phyloP scores from a whole-genome alignment of 2,797 vertebrate genomes.

The Silurus lanzhouensis region DNA sequence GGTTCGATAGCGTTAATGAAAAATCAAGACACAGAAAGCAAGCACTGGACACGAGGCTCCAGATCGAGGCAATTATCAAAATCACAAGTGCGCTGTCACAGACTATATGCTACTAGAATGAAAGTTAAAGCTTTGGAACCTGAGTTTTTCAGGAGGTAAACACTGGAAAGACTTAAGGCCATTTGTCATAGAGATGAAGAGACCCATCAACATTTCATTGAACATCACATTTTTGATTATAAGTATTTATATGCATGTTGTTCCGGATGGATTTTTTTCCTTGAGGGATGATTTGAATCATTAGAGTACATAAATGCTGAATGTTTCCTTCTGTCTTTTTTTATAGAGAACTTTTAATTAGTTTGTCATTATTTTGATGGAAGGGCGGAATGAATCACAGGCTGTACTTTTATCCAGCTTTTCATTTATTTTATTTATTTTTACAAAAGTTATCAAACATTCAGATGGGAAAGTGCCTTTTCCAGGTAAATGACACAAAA shows the following conservation, averaged over 20 bases:
- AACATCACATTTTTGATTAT: neutral
- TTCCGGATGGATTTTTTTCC: neutral
- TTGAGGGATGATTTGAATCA: neutral
- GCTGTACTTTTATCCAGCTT: neutral
- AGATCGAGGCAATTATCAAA: neutral
- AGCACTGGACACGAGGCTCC: neutral
- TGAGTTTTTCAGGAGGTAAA: neutral
- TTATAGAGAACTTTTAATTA: neutral
- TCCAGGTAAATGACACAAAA: conserved; percentile 5
- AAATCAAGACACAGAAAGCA: neutral
- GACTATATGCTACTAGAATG: neutral
- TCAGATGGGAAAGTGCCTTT: neutral
- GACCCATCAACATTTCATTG: neutral
- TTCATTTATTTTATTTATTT: neutral
- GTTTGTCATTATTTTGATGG: neutral
- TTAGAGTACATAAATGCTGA: neutral
- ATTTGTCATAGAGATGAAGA: neutral
- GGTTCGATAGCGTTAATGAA: neutral
- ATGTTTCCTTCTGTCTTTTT: neutral
- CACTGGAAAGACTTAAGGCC: neutral
- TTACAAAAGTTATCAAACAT: neutral
- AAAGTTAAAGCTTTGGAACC: neutral
- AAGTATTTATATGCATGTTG: neutral
- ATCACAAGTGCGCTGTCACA: too few species aligned
- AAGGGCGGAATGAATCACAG: neutral